Conservation (phyloP, 2,797 vertebrate species). For the Anas bahamensis region DNA sequence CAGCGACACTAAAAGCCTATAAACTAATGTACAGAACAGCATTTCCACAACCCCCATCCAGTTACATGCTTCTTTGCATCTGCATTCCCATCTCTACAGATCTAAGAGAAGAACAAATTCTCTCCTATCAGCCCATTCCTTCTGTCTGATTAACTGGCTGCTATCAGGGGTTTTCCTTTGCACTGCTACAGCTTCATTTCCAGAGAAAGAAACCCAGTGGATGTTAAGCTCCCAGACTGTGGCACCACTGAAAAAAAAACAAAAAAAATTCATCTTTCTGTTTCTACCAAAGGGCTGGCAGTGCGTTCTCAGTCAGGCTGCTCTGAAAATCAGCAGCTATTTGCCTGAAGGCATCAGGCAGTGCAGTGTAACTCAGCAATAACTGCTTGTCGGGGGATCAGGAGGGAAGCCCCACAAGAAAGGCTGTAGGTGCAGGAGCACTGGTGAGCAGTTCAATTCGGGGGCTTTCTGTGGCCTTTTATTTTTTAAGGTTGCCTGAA, state of each 20-base stretch:
- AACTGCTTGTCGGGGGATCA: background rate
- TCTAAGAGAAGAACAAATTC: background rate
- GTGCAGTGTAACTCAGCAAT: background rate
- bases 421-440: background rate
- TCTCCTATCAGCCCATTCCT: background rate
- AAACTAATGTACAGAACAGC: background rate
- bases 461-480: background rate
- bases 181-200: background rate
- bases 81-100: background rate
- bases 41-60: background rate
- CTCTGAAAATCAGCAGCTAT: background rate
- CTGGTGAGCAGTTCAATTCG: background rate
- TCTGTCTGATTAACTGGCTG: conserved; percentile 6
- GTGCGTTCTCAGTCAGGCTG: background rate
- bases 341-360: background rate
- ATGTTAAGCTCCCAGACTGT: background rate
- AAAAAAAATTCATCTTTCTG: background rate
- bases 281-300: background rate
- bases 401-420: background rate
- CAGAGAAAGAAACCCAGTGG: background rate
- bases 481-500: background rate
- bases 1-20: background rate
- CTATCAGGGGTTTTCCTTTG: background rate
- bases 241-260: background rate
- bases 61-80: background rate